A percentile compares a stretch with the other conserved stretches of the same genome.
phyloP scores from a whole-genome alignment of 2,113 vertebrate species.

The Xiphorhynchus elegans region DNA sequence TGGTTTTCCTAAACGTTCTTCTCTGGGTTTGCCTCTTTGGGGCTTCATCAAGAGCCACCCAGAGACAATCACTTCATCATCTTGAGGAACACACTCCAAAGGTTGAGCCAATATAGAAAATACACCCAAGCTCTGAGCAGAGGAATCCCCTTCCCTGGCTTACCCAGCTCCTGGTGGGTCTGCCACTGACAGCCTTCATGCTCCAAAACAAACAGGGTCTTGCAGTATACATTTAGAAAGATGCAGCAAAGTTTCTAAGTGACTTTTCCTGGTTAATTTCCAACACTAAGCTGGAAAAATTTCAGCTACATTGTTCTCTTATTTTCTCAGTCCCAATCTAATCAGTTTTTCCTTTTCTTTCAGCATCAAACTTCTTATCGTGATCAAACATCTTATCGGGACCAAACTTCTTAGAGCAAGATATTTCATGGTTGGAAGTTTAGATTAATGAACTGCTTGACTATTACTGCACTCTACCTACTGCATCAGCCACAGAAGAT shows the following conservation, averaged over 20 bases:
- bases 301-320: not conserved
- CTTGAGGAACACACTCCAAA: not conserved
- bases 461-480: not conserved
- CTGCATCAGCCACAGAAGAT: not conserved
- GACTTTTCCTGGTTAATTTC: not conserved
- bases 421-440: not conserved
- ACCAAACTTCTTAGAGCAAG: not conserved
- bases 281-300: not conserved
- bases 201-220: not conserved
- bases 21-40: not conserved
- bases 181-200: too few relatives aligned
- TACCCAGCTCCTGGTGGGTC: not conserved
- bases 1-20: not conserved
- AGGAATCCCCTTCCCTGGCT: constrained; percentile 64
- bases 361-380: not conserved
- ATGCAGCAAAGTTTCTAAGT: not conserved
- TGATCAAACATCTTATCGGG: not conserved
- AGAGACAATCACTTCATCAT: constrained; percentile 1
- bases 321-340: not conserved
- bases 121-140: constrained; percentile 47
- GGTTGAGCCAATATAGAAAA: constrained; percentile 22
- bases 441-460: not conserved
- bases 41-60: not conserved
- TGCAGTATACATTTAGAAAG: not conserved
- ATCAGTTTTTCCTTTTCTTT: not conserved